Evolutionary conservation across 2,113 vertebrate species (phyloP).

Genomic region (Gambusia affinis): DNA sequence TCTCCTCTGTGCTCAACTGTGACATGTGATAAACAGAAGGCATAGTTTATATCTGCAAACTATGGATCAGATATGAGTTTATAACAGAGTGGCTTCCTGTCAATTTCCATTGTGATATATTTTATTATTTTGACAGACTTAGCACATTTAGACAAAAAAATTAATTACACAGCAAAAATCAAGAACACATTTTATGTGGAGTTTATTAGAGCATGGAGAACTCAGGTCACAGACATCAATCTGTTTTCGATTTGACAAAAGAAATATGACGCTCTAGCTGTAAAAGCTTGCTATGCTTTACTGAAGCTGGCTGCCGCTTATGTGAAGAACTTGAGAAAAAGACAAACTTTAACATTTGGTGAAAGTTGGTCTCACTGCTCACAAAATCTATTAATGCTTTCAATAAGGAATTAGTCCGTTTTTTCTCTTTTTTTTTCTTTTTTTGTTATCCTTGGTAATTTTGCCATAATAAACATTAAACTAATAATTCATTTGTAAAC

Average conservation of each 20-base stretch:
- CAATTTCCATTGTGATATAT: constrained; percentile 1
- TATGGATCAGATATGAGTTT: background rate
- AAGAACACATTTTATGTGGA: constrained; percentile 47
- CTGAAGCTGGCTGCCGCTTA: constrained; percentile 53
- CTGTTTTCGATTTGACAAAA: constrained; percentile 31
- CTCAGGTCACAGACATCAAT: constrained; percentile 51
- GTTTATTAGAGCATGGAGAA: constrained; percentile 64
- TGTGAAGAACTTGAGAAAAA: constrained; percentile 69
- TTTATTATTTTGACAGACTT: constrained; percentile 9
- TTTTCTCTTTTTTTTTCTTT: no score
- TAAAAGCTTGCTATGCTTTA: constrained; percentile 59
- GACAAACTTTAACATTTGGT: constrained; percentile 54
- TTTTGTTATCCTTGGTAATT: background rate
- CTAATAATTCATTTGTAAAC: background rate
- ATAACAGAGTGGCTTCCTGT: background rate
- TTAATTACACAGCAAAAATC: constrained; percentile 24
- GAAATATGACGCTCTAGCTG: constrained; percentile 59
- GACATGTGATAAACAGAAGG: background rate
- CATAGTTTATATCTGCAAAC: background rate
- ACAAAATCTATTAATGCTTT: background rate
- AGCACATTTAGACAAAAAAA: background rate
- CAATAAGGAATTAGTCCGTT: background rate
- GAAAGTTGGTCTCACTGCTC: constrained; percentile 3
- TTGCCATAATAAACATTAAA: background rate
- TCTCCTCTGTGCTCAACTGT: no score